phyloP scores from a whole-genome alignment of 1,140 invertebrate species.

The Cherax destructor region DNA sequence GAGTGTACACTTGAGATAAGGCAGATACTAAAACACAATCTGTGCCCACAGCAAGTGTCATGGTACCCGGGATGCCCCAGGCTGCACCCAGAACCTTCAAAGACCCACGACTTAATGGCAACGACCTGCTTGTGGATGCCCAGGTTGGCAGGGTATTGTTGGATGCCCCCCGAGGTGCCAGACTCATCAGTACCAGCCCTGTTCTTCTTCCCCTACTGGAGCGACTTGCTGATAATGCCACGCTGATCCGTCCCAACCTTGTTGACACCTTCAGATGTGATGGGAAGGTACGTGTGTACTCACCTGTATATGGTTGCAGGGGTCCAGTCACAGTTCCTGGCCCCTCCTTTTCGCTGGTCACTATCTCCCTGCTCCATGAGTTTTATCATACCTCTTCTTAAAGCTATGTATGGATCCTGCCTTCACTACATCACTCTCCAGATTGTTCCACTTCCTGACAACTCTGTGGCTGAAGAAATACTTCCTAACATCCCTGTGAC shows the following conservation, averaged over 20 bases:
- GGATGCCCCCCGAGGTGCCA: background rate
- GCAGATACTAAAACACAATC: background rate
- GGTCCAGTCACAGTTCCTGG: too few relatives aligned
- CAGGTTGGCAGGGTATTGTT: constrained; percentile 13
- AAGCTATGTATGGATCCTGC: too few relatives aligned
- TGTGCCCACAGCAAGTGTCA: background rate
- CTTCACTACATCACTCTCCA: too few relatives aligned
- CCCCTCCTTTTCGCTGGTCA: too few relatives aligned
- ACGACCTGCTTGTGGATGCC: constrained; percentile 19
- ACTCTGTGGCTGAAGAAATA: too few relatives aligned
- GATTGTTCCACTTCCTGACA: too few relatives aligned
- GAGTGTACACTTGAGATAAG: background rate
- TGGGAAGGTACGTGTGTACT: constrained; percentile 6
- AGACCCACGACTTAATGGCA: background rate
- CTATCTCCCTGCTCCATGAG: too few relatives aligned
- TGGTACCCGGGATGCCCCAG: background rate
- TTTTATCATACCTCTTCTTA: too few relatives aligned
- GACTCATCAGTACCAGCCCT: background rate
- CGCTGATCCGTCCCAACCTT: constrained; percentile 4
- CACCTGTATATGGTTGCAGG: too few relatives aligned
- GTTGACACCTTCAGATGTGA: constrained; percentile 51
- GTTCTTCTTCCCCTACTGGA: background rate
- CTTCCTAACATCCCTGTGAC: too few relatives aligned
- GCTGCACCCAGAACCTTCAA: background rate
- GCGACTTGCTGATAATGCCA: constrained; percentile 34